A percentile compares a stretch with the other conserved stretches of the same genome.
phyloP scores from a whole-genome alignment of 2,888 invertebrate genomes.

The Hemaris fuciformis region DNA sequence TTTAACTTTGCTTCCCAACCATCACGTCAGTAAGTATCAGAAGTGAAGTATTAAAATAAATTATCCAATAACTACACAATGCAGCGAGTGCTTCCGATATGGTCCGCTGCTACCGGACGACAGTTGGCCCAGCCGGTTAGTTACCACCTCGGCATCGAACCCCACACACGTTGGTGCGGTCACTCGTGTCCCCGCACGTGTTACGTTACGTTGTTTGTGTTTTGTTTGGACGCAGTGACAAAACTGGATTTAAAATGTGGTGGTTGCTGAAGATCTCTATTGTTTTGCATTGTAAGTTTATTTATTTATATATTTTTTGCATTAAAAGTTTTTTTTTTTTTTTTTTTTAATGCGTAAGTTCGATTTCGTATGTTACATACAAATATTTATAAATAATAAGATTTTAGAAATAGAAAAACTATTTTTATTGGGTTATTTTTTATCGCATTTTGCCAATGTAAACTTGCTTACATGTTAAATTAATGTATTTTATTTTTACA shows the following conservation, averaged over 20 bases:
- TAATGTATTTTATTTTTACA: too few relatives aligned
- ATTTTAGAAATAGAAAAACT: too few relatives aligned
- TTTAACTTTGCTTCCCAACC: not conserved
- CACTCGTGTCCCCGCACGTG: not conserved
- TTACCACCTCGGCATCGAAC: constrained; percentile 66
- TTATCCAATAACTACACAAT: constrained; percentile 65
- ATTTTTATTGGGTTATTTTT: too few relatives aligned
- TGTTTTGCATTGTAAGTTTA: constrained; percentile 60
- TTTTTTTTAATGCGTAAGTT: too few relatives aligned
- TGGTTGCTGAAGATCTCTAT: constrained; percentile 56
- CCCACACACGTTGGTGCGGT: constrained; percentile 66
- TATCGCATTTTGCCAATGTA: too few relatives aligned
- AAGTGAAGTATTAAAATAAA: constrained; percentile 54
- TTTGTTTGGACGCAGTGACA: constrained; percentile 23
- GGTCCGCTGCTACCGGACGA: constrained; percentile 68
- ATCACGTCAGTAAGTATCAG: constrained; percentile 16
- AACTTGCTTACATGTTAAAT: too few relatives aligned
- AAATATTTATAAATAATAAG: too few relatives aligned
- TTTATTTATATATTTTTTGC: not conserved
- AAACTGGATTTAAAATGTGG: constrained; percentile 55
- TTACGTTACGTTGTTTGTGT: not conserved
- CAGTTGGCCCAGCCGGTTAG: constrained; percentile 73
- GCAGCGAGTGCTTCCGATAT: constrained; percentile 68
- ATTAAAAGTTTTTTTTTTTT: not conserved
- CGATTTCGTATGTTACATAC: too few relatives aligned